Conservation (phyloP, 2,113 vertebrate species). For the Seriola aureovittata region DNA sequence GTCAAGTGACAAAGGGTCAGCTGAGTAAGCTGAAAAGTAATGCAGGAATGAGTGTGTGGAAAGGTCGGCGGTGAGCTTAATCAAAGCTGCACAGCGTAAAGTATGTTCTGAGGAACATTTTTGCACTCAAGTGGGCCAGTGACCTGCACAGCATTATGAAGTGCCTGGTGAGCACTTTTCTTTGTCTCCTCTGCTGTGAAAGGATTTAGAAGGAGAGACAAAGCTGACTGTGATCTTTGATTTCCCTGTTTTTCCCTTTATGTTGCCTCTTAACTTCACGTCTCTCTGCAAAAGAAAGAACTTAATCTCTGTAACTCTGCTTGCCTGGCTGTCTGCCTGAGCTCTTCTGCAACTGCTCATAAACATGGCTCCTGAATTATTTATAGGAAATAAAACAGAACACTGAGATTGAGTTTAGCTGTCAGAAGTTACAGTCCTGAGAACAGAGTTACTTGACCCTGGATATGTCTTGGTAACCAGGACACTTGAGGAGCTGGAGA, state of each 20-base stretch:
- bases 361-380: slow-evolving; percentile 1
- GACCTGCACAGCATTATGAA: slow-evolving; percentile 48
- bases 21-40: slow-evolving; percentile 69
- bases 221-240: slow-evolving; percentile 5
- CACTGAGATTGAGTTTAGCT: slow-evolving; percentile 26
- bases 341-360: not conserved
- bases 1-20: slow-evolving; percentile 76
- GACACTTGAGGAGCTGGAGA: slow-evolving; percentile 15
- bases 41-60: slow-evolving; percentile 53
- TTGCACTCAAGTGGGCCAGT: slow-evolving; percentile 47
- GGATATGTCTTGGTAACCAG: slow-evolving; percentile 56
- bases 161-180: slow-evolving; percentile 36
- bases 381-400: slow-evolving; percentile 34
- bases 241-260: slow-evolving; percentile 10
- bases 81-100: slow-evolving; percentile 42
- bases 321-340: not conserved
- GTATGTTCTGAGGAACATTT: slow-evolving; percentile 44
- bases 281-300: not conserved
- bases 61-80: slow-evolving; percentile 47
- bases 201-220: slow-evolving; percentile 20
- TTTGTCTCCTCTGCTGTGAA: slow-evolving; percentile 40
- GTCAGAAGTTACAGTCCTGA: slow-evolving; percentile 29
- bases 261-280: not conserved
- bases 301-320: not conserved
- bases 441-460: slow-evolving; percentile 53